phyloP scores from a whole-genome alignment of 2,797 vertebrate species.

The Cirrhinus mrigala region DNA sequence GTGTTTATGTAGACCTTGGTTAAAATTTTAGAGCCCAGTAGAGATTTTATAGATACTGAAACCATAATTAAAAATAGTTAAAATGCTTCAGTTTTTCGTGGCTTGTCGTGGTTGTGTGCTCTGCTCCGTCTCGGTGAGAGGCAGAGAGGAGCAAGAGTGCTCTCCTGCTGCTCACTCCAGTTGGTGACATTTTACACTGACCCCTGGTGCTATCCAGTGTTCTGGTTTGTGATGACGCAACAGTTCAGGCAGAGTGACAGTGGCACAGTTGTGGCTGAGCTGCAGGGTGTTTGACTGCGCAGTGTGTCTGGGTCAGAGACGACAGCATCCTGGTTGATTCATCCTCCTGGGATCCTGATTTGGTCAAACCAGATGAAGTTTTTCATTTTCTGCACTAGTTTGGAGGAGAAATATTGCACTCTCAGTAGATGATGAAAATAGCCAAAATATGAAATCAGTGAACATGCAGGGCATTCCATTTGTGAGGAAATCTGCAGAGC shows the following conservation, averaged over 20 bases:
- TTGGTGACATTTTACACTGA: conserved; percentile 63
- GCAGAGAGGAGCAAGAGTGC: conserved; percentile 30
- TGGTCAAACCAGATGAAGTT: not conserved
- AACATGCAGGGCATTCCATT: not conserved
- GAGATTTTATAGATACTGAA: not conserved
- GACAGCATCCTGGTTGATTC: not conserved
- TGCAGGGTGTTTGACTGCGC: not conserved
- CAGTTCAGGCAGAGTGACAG: conserved; percentile 11
- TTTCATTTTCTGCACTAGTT: not conserved
- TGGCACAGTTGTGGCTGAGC: conserved; percentile 3
- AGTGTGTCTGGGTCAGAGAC: not conserved
- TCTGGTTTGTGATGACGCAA: conserved; percentile 5
- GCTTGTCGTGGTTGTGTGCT: not conserved
- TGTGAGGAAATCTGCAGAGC: not conserved
- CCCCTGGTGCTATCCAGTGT: conserved; percentile 19
- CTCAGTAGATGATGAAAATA: not conserved
- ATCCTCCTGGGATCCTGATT: not conserved
- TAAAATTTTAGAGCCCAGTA: too few species aligned
- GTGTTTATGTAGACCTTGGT: not conserved
- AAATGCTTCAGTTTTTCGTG: not conserved
- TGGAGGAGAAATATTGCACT: not conserved
- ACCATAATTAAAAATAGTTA: not conserved
- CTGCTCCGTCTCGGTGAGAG: conserved; percentile 8
- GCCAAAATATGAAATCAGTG: not conserved
- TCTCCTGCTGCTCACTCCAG: conserved; percentile 53